Conservation (phyloP, 1,140 invertebrate genomes). For the Microplitis demolitor region DNA sequence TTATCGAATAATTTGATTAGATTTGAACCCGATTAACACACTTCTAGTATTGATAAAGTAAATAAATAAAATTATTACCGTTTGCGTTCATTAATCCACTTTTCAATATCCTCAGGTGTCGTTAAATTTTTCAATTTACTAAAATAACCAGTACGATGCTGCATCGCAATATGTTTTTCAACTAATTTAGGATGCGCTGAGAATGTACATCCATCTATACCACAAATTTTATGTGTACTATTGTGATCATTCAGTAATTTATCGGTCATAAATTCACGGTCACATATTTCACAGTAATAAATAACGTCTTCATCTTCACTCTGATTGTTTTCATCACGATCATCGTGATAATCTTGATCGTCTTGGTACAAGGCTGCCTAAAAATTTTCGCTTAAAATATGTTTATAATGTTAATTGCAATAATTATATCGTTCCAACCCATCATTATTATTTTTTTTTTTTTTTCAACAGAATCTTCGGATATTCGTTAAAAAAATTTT, state of each 20-base stretch:
- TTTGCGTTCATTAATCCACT: slow-evolving; percentile 81
- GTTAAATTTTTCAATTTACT: slow-evolving; percentile 74
- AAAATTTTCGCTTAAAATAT: slow-evolving; percentile 38
- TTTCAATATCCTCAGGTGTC: slow-evolving; percentile 78
- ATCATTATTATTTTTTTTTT: neutral
- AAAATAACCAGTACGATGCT: slow-evolving; percentile 80
- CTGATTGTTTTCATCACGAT: slow-evolving; percentile 36
- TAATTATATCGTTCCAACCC: neutral
- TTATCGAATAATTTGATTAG: no score
- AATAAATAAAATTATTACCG: slow-evolving; percentile 56
- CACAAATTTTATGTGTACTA: slow-evolving; percentile 73
- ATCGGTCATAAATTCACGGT: slow-evolving; percentile 69
- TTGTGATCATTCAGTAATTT: slow-evolving; percentile 69
- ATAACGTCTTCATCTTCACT: slow-evolving; percentile 34
- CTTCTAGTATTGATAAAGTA: neutral
- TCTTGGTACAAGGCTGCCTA: slow-evolving; percentile 46
- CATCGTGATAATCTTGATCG: slow-evolving; percentile 38
- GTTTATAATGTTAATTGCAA: neutral
- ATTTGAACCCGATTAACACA: no score
- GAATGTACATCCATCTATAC: slow-evolving; percentile 81
- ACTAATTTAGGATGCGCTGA: slow-evolving; percentile 78
- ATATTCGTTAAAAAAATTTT: neutral
- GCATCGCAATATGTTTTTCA: slow-evolving; percentile 78
- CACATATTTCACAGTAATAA: slow-evolving; percentile 77
- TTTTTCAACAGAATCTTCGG: neutral